Evolutionary conservation across 1,140 invertebrate genomes (phyloP), one percentile per base, ranked within the genome.

Genomic region (Pararge aegeria): DNA sequence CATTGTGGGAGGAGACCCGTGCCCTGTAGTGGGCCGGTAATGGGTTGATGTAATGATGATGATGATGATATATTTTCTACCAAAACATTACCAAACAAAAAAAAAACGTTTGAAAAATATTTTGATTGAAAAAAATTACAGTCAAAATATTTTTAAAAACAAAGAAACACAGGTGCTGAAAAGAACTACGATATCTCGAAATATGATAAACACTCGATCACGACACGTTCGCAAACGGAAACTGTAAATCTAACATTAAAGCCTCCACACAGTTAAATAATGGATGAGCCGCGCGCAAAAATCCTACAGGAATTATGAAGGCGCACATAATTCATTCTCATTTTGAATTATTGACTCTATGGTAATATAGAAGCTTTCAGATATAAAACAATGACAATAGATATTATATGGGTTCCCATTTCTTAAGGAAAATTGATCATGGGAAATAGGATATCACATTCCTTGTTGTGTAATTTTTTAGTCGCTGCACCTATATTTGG

Each of bases 261-360:
- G 73, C 73, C 73, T 66, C 64, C 62, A 24, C 21, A 19, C 54
- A 56, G 62, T 57, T 78, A 75, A 76, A 80, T 80, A 78, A 80
- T 70, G 70, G 75, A 80, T 78, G 75, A 71, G 70, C 34, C 13
- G 2, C 48, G 48, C 50, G 30, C 55, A 78, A 78, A 71, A 75
- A 72, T 66, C 75, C 57, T 52, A 53, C 63, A 74, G 73, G 73
- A 74, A 80, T 80, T 76, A 80, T 60, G 55, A 69, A 75, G 73
- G 72, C 52, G 63, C 34, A 60, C 68, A 75, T 80, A 68, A 75
- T 46, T 75, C 77, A 80, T 68, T 52, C 55, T 48, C 58, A 57
- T 59, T 44, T 68, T 64, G 70, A 66, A 71, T 71, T 62, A 71
- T 50, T 68, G 49, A 52, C 44, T 46, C 34, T 27, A 57, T 49